Base-by-base conservation (phyloP, 2,888 invertebrate genomes). In the Tetranychus piercei region DNA sequence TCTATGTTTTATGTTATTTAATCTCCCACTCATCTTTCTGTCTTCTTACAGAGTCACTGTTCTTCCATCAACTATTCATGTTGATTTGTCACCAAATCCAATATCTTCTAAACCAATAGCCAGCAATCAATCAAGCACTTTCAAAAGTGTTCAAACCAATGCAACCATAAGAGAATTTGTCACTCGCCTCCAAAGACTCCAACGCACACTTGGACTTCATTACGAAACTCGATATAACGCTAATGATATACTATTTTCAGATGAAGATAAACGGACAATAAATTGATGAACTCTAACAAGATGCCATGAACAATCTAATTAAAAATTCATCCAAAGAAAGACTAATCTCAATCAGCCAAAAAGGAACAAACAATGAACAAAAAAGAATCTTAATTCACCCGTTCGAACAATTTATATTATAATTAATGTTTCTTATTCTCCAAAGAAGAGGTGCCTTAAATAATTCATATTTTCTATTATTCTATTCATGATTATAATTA, bases 191-290 rank as follows among this genome's bases (percentile, higher is more conserved):
- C 74, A 76, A 20, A n/a, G 66, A 44, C 73, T 76, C 23, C 76
- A 76, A 55, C 72, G 75, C 34, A 76, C 76, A 43, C 75, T 76
- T 18, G 76, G 76, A 15, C 72, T 75, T 11, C 65, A 72, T 66
- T 72, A 71, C 15, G 74, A 81, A 81, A 15, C 55, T 15, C 9
- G 55, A 55, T 55, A 55, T 55, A 55, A 15, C 55, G 15, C 55
- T 15, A 15, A 9, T 15, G 55, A 55, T 7, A 15, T 55, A 55
- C 5, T 34, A 34, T 34, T 34, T 34, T 34, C 34, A 34, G 34
- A 34, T 34, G 34, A 34, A 34, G 34, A 0, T 34, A 34, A 34
- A 34, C 34, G 34, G 34, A 34, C 34, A 34, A 34, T 34, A 34
- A 34, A 34, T n/a, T n/a, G n/a, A n/a, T 34, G 34, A 34, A 4